phyloP scores from a whole-genome alignment of 2,797 vertebrate species.

The Benthosema pterotum region DNA sequence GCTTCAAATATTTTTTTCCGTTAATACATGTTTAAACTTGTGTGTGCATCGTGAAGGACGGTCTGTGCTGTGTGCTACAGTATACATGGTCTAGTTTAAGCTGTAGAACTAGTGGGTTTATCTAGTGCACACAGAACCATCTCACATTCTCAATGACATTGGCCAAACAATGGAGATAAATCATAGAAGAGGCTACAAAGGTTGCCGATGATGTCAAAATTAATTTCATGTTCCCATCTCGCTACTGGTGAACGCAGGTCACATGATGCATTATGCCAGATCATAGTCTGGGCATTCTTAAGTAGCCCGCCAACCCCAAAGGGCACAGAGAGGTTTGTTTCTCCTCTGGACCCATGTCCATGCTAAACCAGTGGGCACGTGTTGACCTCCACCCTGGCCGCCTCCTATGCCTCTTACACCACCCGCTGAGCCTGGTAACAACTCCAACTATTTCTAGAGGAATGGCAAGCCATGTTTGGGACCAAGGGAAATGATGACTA shows the following conservation, averaged over 20 bases:
- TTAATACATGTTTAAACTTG: background rate
- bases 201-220: constrained; percentile 38
- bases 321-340: constrained; percentile 59
- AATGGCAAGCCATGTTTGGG: background rate
- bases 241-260: constrained; percentile 63
- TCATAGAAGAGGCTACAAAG: background rate
- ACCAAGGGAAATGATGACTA: constrained; percentile 11
- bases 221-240: constrained; percentile 34
- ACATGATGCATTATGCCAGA: constrained; percentile 72
- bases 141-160: background rate
- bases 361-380: constrained; percentile 66
- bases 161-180: background rate
- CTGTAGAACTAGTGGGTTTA: too few species aligned
- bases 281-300: constrained; percentile 61
- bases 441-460: constrained; percentile 29
- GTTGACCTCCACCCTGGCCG: constrained; percentile 58
- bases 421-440: constrained; percentile 81
- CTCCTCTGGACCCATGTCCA: constrained; percentile 64
- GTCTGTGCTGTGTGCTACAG: too few species aligned
- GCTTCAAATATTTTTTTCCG: background rate
- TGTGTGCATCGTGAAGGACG: too few species aligned
- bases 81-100: too few species aligned
- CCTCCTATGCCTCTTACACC: constrained; percentile 81
- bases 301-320: constrained; percentile 56
- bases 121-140: background rate